phyloP scores from a whole-genome alignment of 2,113 vertebrate species.

The Brachypteracias leptosomus region DNA sequence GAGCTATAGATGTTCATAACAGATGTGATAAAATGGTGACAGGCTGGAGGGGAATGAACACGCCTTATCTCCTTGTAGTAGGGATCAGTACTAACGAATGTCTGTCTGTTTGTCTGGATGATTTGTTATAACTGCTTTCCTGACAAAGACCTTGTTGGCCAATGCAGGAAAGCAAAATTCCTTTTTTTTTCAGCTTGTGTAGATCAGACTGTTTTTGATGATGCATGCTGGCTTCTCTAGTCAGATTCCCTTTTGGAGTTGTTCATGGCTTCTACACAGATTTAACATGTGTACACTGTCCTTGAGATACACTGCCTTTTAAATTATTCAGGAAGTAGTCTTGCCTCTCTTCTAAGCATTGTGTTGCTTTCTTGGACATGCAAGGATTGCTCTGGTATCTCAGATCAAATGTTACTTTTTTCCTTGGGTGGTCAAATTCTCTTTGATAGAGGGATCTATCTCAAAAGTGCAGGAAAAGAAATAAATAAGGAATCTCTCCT shows the following conservation, averaged over 20 bases:
- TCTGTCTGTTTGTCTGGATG: neutral
- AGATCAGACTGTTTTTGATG: neutral
- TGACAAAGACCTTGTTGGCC: neutral
- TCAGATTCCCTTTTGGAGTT: neutral
- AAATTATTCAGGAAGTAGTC: neutral
- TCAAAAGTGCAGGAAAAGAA: neutral
- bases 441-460: neutral
- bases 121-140: neutral
- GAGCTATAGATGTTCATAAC: neutral
- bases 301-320: neutral
- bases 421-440: neutral
- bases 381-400: neutral
- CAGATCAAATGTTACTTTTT: neutral
- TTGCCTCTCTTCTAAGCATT: neutral
- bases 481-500: neutral
- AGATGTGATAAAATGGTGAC: neutral
- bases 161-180: neutral
- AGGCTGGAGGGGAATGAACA: neutral
- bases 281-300: neutral
- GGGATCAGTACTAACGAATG: fast-evolving
- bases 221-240: neutral
- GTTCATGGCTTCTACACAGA: neutral
- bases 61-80: neutral
- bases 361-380: neutral
- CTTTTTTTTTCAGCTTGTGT: neutral